Percentiles rank a stretch among this genome's conserved stretches.
Evolutionary conservation across 2,888 invertebrate species (phyloP).

Genomic region (Cheilosia scutellata): DNA sequence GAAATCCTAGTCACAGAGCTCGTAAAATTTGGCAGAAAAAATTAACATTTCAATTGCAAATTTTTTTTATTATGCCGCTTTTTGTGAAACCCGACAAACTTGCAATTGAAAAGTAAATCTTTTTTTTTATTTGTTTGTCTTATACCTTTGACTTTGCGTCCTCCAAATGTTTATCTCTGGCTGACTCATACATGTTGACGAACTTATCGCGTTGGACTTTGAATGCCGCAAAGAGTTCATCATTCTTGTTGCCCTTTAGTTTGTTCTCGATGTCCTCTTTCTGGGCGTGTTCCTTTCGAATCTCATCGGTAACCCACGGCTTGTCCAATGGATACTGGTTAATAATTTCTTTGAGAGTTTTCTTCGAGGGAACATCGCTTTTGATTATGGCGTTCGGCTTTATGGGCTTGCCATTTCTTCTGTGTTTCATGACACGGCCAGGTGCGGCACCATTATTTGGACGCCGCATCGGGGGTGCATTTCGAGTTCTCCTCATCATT

Average conservation of each 20-base stretch:
- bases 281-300: slow-evolving; percentile 85
- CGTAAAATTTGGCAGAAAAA: slow-evolving; percentile 25
- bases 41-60: slow-evolving; percentile 39
- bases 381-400: slow-evolving; percentile 79
- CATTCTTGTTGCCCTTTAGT: slow-evolving; percentile 84
- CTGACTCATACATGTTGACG: slow-evolving; percentile 85
- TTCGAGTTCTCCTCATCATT: slow-evolving; percentile 73
- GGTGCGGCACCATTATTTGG: slow-evolving; percentile 75
- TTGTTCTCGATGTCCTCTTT: slow-evolving; percentile 85
- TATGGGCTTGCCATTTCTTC: slow-evolving; percentile 79
- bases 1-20: slow-evolving; percentile 30
- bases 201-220: slow-evolving; percentile 87
- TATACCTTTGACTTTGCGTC: slow-evolving; percentile 83
- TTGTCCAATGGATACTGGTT: slow-evolving; percentile 85
- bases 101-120: slow-evolving; percentile 42
- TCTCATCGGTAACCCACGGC: slow-evolving; percentile 86
- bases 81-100: slow-evolving; percentile 36
- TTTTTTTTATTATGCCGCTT: slow-evolving; percentile 7
- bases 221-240: slow-evolving; percentile 86
- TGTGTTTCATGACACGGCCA: slow-evolving; percentile 80
- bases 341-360: slow-evolving; percentile 82
- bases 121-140: slow-evolving; percentile 1
- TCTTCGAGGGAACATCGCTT: slow-evolving; percentile 78
- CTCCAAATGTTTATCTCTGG: slow-evolving; percentile 85
- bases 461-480: slow-evolving; percentile 75